A percentile compares a stretch with the other conserved stretches of the same genome.
Evolutionary conservation across 2,113 vertebrate species (phyloP).

Genomic region (Miniopterus natalensis): DNA sequence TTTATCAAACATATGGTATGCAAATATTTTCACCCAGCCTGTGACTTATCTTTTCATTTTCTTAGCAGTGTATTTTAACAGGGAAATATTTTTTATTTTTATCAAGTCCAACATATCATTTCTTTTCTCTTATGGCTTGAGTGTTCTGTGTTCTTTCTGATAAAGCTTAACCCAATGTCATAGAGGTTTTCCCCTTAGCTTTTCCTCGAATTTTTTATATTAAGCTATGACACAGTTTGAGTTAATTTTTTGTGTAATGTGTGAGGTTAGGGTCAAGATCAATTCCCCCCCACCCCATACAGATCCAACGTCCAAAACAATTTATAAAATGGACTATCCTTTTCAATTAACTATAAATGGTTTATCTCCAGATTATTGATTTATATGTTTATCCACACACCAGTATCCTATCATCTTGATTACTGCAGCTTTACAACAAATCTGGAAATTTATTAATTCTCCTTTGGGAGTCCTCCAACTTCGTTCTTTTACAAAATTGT

Average conservation of each 20-base stretch:
- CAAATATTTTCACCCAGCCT: too few species aligned
- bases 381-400: neutral
- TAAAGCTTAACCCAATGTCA: neutral
- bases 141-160: neutral
- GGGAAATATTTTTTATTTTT: neutral
- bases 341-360: neutral
- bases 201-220: neutral
- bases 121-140: neutral
- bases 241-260: neutral
- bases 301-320: neutral
- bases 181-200: neutral
- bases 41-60: conserved; percentile 27
- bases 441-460: neutral
- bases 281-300: neutral
- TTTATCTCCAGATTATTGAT: neutral
- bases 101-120: neutral
- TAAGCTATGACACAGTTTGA: neutral
- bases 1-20: too few species aligned
- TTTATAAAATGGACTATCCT: neutral
- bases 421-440: neutral
- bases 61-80: neutral
- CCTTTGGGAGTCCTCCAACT: neutral
- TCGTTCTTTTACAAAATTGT: conserved; percentile 31
- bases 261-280: neutral
- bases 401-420: neutral